Conservation (phyloP, 1,140 invertebrate genomes). For the Tetragnatha versicolor region DNA sequence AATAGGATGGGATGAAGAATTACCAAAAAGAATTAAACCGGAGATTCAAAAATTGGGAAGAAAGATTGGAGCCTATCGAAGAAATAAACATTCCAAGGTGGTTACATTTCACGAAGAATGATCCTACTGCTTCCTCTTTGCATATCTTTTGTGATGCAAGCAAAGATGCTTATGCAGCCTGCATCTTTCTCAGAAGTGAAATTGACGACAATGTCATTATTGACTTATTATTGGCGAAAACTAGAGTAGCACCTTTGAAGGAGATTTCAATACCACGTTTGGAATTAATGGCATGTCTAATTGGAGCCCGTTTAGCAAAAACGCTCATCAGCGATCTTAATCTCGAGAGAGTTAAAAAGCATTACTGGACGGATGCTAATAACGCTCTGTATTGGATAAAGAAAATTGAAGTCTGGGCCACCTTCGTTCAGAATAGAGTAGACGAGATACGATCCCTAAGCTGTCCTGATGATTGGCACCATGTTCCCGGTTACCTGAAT, state of each 20-base stretch:
- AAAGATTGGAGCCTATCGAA: background rate
- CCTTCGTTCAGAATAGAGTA: background rate
- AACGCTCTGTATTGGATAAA: background rate
- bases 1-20: conserved; percentile 10
- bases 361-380: background rate
- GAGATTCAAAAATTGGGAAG: background rate
- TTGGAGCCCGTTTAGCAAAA: background rate
- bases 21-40: background rate
- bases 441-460: background rate
- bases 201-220: background rate
- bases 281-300: background rate
- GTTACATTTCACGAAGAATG: background rate
- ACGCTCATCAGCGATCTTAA: background rate
- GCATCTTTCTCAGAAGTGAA: background rate
- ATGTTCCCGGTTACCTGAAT: background rate
- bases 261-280: background rate
- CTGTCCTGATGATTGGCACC: background rate
- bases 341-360: background rate
- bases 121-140: background rate
- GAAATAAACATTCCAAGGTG: background rate
- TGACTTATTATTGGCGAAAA: background rate
- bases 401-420: background rate
- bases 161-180: background rate
- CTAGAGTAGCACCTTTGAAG: background rate
- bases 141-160: background rate